Conservation (phyloP, 2,888 invertebrate genomes). For the Cataglyphis albicans region DNA sequence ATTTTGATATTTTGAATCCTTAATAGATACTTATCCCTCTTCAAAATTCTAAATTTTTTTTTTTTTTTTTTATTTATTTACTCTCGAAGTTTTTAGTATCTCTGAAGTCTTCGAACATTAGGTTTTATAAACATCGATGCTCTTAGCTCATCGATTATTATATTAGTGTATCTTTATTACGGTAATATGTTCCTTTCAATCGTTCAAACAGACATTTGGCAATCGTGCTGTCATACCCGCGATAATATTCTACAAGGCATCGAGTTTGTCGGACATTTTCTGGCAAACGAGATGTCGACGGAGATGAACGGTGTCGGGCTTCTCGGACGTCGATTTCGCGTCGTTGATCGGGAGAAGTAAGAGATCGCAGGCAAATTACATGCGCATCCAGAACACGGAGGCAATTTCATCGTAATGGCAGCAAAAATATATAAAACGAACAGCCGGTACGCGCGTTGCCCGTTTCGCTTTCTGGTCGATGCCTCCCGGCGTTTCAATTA, state of each 20-base stretch:
- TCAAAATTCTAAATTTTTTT: background rate
- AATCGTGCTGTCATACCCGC: slow-evolving; percentile 1
- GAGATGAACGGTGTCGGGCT: slow-evolving; percentile 18
- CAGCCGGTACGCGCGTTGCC: slow-evolving; percentile 29
- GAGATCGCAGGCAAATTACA: slow-evolving; percentile 48
- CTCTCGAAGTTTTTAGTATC: background rate
- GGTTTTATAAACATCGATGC: background rate
- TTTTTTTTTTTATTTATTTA: background rate
- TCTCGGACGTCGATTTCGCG: slow-evolving; percentile 8
- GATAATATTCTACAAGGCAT: slow-evolving; percentile 6
- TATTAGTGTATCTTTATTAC: background rate
- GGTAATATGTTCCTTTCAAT: slow-evolving; percentile 38
- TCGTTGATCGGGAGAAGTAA: slow-evolving; percentile 46
- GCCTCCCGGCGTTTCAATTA: slow-evolving; percentile 79
- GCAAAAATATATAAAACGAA: slow-evolving; percentile 30
- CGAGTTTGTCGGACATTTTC: slow-evolving; percentile 26
- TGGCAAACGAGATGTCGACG: slow-evolving; percentile 6
- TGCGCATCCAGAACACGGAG: slow-evolving; percentile 16
- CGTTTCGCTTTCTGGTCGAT: slow-evolving; percentile 74
- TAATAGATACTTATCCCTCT: background rate
- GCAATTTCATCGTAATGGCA: slow-evolving; percentile 45
- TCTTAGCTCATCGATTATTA: slow-evolving; percentile 29
- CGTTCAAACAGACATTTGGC: slow-evolving; percentile 31
- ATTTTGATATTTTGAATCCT: background rate
- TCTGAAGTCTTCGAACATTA: background rate